These are phyloP conservation scores for Spilogale gracilis DNA, from an alignment of 2,113 vertebrate species.

Conservation along the genomic window DNA sequence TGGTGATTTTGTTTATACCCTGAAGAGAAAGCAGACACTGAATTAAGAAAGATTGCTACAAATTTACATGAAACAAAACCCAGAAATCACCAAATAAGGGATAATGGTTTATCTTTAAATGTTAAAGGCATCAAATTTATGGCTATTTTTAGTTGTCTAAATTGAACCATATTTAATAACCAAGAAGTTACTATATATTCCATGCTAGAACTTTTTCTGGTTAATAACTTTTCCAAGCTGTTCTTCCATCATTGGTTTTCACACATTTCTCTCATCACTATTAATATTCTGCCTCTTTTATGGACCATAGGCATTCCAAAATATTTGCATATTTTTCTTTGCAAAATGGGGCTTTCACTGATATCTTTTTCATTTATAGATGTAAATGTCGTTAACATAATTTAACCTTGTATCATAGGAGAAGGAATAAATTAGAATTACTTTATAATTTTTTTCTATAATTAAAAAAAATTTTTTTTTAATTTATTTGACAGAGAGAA, in stretches of 20 bases:
- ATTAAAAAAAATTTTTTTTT: neutral
- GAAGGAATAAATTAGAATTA: slow-evolving; percentile 28
- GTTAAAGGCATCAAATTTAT: neutral
- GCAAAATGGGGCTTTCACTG: neutral
- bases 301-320: neutral
- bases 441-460: slow-evolving; percentile 39
- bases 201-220: neutral
- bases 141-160: neutral
- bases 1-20: neutral
- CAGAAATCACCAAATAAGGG: neutral
- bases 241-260: neutral
- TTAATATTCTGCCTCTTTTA: slow-evolving; percentile 11
- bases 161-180: neutral
- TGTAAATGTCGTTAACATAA: neutral
- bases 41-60: neutral
- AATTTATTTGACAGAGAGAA: too few relatives aligned
- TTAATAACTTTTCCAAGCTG: slow-evolving; percentile 37
- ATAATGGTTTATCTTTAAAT: neutral
- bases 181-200: neutral
- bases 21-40: neutral
- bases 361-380: slow-evolving; percentile 47
- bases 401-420: neutral
- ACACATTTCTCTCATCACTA: slow-evolving; percentile 32
- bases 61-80: neutral
- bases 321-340: slow-evolving; percentile 21